Conservation (phyloP, 2,888 invertebrate species). For the Hydropsyche betteni region DNA sequence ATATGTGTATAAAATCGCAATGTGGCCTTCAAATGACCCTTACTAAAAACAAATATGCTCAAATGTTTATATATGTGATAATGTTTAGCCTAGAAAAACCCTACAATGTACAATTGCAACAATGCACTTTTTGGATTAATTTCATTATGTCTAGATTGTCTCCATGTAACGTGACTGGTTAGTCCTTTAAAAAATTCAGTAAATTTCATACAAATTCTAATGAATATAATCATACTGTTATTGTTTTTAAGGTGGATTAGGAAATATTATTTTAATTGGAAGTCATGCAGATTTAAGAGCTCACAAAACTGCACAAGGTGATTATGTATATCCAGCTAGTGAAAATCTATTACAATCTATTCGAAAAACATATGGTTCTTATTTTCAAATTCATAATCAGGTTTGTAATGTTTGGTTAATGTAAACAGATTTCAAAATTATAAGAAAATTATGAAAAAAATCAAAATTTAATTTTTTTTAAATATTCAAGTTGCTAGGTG, state of each 20-base stretch:
- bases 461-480: no score
- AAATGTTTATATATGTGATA: constrained; percentile 69
- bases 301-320: constrained; percentile 65
- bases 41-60: constrained; percentile 54
- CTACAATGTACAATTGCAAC: constrained; percentile 71
- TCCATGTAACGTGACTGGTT: constrained; percentile 48
- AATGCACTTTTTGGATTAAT: constrained; percentile 78
- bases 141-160: constrained; percentile 72
- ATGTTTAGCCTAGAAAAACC: constrained; percentile 75
- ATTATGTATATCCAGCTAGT: constrained; percentile 67
- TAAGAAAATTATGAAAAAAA: no score
- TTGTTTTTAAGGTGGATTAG: constrained; percentile 65
- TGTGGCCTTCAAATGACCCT: constrained; percentile 32
- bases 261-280: constrained; percentile 70
- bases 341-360: constrained; percentile 62
- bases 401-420: constrained; percentile 55
- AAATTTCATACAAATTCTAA: background rate
- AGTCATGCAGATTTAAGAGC: constrained; percentile 70
- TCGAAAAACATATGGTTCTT: constrained; percentile 63
- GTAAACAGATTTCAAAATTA: no score
- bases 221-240: background rate
- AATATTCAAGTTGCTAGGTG: no score
- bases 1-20: constrained; percentile 38
- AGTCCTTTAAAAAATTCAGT: constrained; percentile 1
- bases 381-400: constrained; percentile 67